These are phyloP conservation scores for Burhinus oedicnemus DNA, from an alignment of 2,113 vertebrate species.

Conservation along the genomic window DNA sequence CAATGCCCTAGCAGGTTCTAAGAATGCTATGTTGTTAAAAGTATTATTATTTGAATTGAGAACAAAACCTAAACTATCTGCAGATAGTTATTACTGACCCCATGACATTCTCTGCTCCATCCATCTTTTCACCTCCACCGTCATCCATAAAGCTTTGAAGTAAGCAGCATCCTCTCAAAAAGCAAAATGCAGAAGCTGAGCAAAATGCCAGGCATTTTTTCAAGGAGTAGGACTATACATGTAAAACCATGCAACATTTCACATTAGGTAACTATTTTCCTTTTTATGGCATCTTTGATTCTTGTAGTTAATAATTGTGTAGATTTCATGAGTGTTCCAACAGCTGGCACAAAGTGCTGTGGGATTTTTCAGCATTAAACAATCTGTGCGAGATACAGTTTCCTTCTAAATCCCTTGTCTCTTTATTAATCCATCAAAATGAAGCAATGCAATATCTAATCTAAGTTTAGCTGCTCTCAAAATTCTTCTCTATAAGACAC, in stretches of 20 bases:
- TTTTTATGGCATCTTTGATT: background rate
- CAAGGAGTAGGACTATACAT: background rate
- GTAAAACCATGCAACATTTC: background rate
- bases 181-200: background rate
- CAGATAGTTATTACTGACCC: background rate
- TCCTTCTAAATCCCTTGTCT: background rate
- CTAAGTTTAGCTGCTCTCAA: background rate
- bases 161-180: background rate
- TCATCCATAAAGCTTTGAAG: background rate
- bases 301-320: background rate
- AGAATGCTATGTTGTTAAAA: background rate
- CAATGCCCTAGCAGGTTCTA: background rate
- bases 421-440: background rate
- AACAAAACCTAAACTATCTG: background rate
- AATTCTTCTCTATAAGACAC: background rate
- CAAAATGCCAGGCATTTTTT: background rate
- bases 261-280: background rate
- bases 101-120: background rate
- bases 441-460: background rate
- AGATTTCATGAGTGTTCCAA: background rate
- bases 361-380: slow-evolving; percentile 1
- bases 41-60: background rate
- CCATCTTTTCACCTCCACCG: background rate
- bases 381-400: background rate
- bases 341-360: background rate